phyloP scores from a whole-genome alignment of 1,140 invertebrate species.

The Cydia strobilella region DNA sequence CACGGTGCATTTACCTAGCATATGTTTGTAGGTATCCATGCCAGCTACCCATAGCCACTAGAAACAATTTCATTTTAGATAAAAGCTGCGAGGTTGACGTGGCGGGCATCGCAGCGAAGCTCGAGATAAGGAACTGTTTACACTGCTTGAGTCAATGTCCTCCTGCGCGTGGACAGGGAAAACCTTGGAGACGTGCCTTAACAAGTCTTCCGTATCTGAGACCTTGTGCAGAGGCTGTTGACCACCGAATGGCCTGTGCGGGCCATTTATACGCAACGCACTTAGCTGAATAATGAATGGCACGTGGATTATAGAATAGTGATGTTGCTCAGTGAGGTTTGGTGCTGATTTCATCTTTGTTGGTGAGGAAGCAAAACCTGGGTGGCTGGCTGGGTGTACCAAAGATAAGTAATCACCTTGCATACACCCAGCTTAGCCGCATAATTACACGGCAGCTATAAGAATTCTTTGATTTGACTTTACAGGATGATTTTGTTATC shows the following conservation, averaged over 20 bases:
- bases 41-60: constrained; percentile 37
- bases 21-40: constrained; percentile 35
- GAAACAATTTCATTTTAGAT: constrained; percentile 70
- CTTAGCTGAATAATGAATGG: constrained; percentile 11
- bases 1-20: background rate
- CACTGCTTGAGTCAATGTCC: constrained; percentile 78
- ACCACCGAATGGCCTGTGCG: constrained; percentile 16
- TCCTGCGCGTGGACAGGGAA: constrained; percentile 68
- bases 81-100: constrained; percentile 71
- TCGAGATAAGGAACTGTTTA: constrained; percentile 79
- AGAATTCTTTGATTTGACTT: too few species aligned
- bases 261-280: constrained; percentile 26
- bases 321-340: background rate
- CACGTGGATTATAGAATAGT: background rate
- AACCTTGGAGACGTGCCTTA: constrained; percentile 70
- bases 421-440: too few species aligned
- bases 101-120: constrained; percentile 56
- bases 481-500: too few species aligned
- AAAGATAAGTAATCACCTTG: too few species aligned
- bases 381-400: too few species aligned
- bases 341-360: too few species aligned
- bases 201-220: constrained; percentile 53
- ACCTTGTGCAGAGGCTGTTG: constrained; percentile 32
- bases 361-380: too few species aligned
- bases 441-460: too few species aligned